Percentiles rank a stretch among this genome's conserved stretches.
Conservation (phyloP, 2,797 vertebrate genomes). For the Hemitrygon akajei region DNA sequence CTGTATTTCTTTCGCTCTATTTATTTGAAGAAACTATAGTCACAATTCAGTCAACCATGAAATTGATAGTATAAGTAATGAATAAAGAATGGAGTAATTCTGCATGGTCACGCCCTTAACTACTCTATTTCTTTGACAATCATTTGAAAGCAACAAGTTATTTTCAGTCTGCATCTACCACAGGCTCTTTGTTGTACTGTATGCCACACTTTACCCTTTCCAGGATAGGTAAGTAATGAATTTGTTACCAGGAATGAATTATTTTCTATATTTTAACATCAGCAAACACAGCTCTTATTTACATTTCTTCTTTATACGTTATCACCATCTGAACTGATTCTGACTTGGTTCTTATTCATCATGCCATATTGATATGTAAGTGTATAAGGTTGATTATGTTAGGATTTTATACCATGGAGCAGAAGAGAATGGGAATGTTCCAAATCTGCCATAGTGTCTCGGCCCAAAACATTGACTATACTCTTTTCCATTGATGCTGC, state of each 20-base stretch:
- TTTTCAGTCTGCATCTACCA: neutral
- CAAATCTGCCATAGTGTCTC: too few relatives aligned
- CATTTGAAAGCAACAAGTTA: neutral
- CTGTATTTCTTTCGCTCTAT: constrained; percentile 12
- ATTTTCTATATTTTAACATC: neutral
- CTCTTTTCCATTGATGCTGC: too few relatives aligned
- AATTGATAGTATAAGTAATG: constrained; percentile 16
- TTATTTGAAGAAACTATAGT: constrained; percentile 16
- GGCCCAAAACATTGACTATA: too few relatives aligned
- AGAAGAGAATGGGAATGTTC: too few relatives aligned
- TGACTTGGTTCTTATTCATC: neutral
- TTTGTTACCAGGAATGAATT: neutral
- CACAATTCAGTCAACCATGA: neutral
- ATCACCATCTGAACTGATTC: neutral
- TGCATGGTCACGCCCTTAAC: neutral
- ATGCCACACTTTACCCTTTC: neutral
- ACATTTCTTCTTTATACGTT: neutral
- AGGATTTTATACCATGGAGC: too few relatives aligned
- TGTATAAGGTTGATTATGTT: too few relatives aligned
- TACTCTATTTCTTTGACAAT: neutral
- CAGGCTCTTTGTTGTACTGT: neutral
- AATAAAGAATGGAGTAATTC: constrained; percentile 1
- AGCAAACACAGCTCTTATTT: neutral
- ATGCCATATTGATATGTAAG: neutral
- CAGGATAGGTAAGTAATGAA: neutral